phyloP scores from a whole-genome alignment of 2,113 vertebrate species.

The Pelecanoides urinatrix region DNA sequence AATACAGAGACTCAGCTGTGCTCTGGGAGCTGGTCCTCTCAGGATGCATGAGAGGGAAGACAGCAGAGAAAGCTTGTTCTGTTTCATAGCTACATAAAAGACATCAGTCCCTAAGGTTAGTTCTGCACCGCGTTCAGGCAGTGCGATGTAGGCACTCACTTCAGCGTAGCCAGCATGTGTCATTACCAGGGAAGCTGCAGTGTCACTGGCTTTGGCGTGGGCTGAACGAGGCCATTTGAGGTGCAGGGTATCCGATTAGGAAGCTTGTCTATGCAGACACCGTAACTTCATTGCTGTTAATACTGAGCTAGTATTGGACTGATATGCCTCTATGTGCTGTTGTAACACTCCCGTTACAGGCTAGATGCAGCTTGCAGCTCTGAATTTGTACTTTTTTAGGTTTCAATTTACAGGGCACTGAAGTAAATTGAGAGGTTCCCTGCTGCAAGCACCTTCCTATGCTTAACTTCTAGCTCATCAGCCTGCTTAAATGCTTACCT shows the following conservation, averaged over 20 bases:
- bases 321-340: background rate
- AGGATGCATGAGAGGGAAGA: background rate
- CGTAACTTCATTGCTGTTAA: background rate
- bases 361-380: background rate
- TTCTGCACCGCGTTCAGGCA: background rate
- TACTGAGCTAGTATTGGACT: background rate
- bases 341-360: background rate
- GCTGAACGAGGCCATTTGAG: background rate
- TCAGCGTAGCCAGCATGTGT: background rate
- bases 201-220: background rate
- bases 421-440: background rate
- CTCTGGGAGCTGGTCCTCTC: background rate
- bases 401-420: background rate
- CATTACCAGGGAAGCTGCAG: background rate
- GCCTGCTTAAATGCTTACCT: background rate
- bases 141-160: fast-evolving
- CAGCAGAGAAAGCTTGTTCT: background rate
- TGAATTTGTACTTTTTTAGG: background rate
- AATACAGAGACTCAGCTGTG: background rate
- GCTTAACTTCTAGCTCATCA: background rate
- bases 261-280: background rate
- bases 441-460: background rate
- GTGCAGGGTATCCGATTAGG: background rate
- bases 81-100: constrained; percentile 8
- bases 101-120: background rate